phyloP scores from a whole-genome alignment of 1,140 invertebrate species.

The Mya arenaria region DNA sequence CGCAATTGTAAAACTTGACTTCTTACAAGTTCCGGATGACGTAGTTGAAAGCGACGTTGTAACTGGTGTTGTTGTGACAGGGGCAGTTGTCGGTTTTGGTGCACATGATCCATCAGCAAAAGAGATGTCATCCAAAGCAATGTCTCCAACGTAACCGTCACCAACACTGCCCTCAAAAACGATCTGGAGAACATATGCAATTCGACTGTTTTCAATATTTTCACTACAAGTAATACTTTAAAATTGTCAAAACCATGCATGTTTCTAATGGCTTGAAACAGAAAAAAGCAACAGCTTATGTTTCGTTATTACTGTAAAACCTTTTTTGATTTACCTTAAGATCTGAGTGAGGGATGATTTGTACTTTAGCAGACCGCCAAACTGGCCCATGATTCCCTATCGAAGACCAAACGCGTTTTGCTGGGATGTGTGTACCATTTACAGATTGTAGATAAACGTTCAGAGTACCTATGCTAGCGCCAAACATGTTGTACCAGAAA shows the following conservation, averaged over 20 bases:
- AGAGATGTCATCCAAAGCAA: constrained; percentile 69
- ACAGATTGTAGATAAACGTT: constrained; percentile 58
- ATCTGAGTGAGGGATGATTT: not conserved
- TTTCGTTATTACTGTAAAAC: too few species aligned
- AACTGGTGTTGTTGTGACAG: not conserved
- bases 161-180: constrained; percentile 72
- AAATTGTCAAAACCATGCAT: not conserved
- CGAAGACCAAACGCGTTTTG: not conserved
- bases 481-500: constrained; percentile 91
- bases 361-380: not conserved
- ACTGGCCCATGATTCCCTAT: not conserved
- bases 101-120: constrained; percentile 55
- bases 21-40: not conserved
- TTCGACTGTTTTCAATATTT: not conserved
- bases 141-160: constrained; percentile 60
- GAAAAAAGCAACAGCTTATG: too few species aligned
- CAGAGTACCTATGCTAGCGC: constrained; percentile 74
- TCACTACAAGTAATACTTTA: not conserved
- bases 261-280: not conserved
- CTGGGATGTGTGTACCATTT: constrained; percentile 1
- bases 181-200: constrained; percentile 22
- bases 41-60: not conserved
- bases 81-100: constrained; percentile 14
- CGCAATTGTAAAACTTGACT: too few species aligned
- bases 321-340: not conserved